These are phyloP conservation scores for Leptodactylus fallax DNA, from an alignment of 2,797 vertebrate species.

Conservation along the genomic window DNA sequence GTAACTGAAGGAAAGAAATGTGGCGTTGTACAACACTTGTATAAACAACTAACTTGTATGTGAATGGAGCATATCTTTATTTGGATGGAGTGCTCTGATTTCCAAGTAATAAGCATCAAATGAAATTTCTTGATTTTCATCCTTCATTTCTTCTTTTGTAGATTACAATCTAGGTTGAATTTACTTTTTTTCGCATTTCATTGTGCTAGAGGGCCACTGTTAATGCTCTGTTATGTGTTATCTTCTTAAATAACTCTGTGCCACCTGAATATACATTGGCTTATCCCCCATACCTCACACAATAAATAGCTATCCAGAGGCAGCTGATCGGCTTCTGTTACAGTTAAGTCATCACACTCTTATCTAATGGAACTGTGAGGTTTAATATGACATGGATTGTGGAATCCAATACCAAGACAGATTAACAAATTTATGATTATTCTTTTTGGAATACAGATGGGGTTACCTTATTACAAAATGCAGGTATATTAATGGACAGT, in stretches of 20 bases:
- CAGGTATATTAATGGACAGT: too few species aligned
- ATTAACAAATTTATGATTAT: too few species aligned
- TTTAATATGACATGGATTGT: too few species aligned
- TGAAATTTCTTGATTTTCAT: too few species aligned
- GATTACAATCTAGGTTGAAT: background rate
- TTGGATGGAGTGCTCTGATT: background rate
- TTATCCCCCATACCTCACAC: too few species aligned
- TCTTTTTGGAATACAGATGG: too few species aligned
- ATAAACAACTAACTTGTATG: background rate
- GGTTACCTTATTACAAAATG: too few species aligned
- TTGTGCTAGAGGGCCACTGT: background rate
- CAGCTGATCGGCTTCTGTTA: too few species aligned
- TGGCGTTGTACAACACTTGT: background rate
- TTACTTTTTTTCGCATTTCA: background rate
- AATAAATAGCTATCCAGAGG: too few species aligned
- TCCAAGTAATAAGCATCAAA: background rate
- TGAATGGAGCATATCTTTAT: background rate
- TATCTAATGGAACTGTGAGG: too few species aligned
- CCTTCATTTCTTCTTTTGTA: background rate
- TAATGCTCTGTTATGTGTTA: background rate
- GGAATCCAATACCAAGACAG: too few species aligned
- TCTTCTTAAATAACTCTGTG: background rate
- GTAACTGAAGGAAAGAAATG: background rate
- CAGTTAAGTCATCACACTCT: too few species aligned
- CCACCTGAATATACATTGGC: background rate